phyloP scores from a whole-genome alignment of 92 coral and sea anemone species.

The Zoanthus gigantus region DNA sequence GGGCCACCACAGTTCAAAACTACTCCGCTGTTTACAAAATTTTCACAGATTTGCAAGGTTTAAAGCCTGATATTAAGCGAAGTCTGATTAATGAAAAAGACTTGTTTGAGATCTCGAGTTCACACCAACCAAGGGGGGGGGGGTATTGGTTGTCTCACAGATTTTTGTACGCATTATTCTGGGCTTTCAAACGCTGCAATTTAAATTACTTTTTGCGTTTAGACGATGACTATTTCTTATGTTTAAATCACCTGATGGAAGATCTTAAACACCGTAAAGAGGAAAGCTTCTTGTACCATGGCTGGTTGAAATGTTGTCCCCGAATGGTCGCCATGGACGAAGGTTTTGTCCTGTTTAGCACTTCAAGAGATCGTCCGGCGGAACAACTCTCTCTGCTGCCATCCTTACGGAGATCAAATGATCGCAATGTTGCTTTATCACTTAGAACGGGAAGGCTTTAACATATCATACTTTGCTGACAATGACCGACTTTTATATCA shows the following conservation, averaged over 20 bases:
- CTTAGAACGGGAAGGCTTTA: constrained; percentile 57
- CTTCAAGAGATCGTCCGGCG: constrained; percentile 57
- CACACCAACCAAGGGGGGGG: constrained; percentile 46
- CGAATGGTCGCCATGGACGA: constrained; percentile 77
- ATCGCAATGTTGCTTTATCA: constrained; percentile 67
- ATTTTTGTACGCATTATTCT: constrained; percentile 55
- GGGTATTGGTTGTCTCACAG: constrained; percentile 32
- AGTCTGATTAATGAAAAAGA: constrained; percentile 42
- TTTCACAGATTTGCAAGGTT: constrained; percentile 55
- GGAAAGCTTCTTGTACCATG: constrained; percentile 68
- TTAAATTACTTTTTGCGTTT: constrained; percentile 61
- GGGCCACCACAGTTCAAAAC: constrained; percentile 58
- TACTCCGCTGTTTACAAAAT: constrained; percentile 61
- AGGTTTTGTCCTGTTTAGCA: constrained; percentile 56
- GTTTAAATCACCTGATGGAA: constrained; percentile 61
- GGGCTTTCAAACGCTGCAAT: constrained; percentile 65
- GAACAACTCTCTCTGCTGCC: not conserved
- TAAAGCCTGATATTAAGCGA: constrained; percentile 11
- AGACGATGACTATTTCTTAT: constrained; percentile 76
- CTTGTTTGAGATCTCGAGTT: constrained; percentile 49
- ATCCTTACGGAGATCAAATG: constrained; percentile 71
- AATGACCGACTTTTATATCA: constrained; percentile 54
- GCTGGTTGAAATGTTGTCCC: constrained; percentile 55
- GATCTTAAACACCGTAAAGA: constrained; percentile 58
- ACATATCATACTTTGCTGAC: constrained; percentile 64